Base-by-base conservation (phyloP, 2,797 vertebrate species). In the Alectoris magna region DNA sequence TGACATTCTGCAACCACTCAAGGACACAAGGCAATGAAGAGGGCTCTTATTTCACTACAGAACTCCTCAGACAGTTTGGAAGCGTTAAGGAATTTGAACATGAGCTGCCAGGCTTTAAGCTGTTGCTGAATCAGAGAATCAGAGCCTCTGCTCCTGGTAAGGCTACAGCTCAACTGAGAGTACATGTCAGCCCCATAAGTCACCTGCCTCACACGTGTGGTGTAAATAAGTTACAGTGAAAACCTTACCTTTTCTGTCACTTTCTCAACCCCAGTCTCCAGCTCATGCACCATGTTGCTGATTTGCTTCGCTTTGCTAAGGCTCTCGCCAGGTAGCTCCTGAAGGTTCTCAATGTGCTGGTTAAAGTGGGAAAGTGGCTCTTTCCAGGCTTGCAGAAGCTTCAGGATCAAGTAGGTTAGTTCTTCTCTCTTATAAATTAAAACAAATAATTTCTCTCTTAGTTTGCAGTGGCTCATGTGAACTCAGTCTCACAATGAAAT, bases 331-430 rank as follows among this genome's bases (percentile, higher is more conserved):
- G 97, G 97, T 89, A 98, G 95, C 88, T 97, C 95, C 21, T 97
- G 96, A 31, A 97, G 96, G 62, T 97, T 97, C 16, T 97, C 96
- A 93, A 98, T 97, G 88, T 94, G 97, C 92, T 98, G 97, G 73
- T 98, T 98, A 43, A 99, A 97, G 78, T 98, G 97, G 93, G 97
- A 98, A 70, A 98, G 97, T 11, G 98, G 98, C n/a, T 98, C 98
- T 79, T 96, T 97, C 98, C 98, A 99, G 1, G 98, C 98, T 92
- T 97, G 84, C 95, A 98, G 71, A 49, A 98, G 97, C 96, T 98
- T 98, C 88, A 98, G 96, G 72, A 98, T 98, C 91, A 98, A 96
- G 63, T 98, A 97, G 0, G 97, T 98, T 85, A 98, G 93, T 94
- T 98, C 98, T 95, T 98, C 98, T 86, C 97, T 97, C 98, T 98